Evolutionary conservation across 2,797 vertebrate species (phyloP).

Genomic region (Melanotaenia parkinsoni): DNA sequence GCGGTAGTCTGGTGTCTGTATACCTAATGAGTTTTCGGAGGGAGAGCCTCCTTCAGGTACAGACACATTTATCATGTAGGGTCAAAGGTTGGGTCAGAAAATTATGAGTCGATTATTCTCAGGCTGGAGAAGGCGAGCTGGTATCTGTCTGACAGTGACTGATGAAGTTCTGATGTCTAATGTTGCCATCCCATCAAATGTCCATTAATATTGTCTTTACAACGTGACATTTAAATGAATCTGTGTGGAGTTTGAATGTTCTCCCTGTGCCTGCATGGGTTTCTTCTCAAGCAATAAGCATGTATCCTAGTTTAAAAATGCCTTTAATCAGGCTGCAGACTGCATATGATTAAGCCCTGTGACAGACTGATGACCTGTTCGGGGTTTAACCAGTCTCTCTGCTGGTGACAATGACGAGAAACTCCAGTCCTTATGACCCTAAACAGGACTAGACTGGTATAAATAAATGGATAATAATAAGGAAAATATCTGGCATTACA

Average conservation of each 20-base stretch:
- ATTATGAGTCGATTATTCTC: conserved; percentile 71
- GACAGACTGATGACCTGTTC: neutral
- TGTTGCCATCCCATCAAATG: neutral
- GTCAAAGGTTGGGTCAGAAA: conserved; percentile 60
- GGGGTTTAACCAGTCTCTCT: neutral
- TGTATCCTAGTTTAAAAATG: neutral
- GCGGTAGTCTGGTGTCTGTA: conserved; percentile 58
- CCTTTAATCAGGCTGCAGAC: neutral
- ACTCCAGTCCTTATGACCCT: neutral
- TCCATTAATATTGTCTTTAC: neutral
- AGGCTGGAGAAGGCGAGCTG: conserved; percentile 3
- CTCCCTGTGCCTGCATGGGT: neutral
- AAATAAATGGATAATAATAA: neutral
- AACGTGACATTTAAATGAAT: neutral
- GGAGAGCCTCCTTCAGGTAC: conserved; percentile 48
- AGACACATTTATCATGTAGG: conserved; percentile 73
- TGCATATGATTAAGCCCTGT: neutral
- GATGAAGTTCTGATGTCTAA: neutral
- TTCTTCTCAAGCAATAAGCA: neutral
- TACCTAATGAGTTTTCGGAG: conserved; percentile 61
- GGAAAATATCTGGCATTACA: neutral
- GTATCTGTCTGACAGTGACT: conserved; percentile 20
- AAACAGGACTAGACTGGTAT: neutral
- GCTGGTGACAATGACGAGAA: neutral
- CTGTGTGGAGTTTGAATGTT: neutral